These are phyloP conservation scores for Liodrosophila aerea DNA, from an alignment of 2,888 invertebrate genomes.

Conservation along the genomic window DNA sequence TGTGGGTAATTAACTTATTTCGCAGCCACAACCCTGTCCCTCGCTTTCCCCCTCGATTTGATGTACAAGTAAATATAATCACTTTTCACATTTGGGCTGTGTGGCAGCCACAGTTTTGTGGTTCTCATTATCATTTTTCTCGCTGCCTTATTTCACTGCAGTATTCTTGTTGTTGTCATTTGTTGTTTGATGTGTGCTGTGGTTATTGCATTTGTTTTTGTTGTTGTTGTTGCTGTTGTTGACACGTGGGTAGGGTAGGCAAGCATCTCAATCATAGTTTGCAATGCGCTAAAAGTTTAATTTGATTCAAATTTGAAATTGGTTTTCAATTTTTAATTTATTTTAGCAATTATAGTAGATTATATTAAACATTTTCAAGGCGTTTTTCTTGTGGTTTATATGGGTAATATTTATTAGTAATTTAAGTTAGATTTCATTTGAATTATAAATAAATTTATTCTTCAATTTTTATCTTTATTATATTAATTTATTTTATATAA, in stretches of 20 bases:
- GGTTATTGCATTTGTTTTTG: conserved; percentile 14
- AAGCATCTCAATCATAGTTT: too few relatives aligned
- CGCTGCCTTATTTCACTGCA: conserved; percentile 40
- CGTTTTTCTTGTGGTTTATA: background rate
- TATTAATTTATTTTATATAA: background rate
- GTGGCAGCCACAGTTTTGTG: conserved; percentile 46
- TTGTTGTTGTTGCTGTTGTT: conserved; percentile 30
- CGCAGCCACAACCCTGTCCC: background rate
- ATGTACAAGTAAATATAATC: conserved; percentile 46
- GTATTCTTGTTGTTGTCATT: conserved; percentile 23
- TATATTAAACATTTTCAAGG: background rate
- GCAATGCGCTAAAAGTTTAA: too few relatives aligned
- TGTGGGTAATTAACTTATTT: conserved; percentile 59
- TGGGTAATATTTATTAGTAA: background rate
- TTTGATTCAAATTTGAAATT: too few relatives aligned
- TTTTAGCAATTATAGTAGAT: background rate
- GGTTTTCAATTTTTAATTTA: conserved; percentile 7
- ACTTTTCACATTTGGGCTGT: conserved; percentile 58
- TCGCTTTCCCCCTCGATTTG: conserved; percentile 2
- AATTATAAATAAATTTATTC: background rate
- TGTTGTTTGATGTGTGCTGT: conserved; percentile 28
- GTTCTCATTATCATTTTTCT: conserved; percentile 70
- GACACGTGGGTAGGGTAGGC: conserved; percentile 34
- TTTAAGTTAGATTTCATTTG: background rate
- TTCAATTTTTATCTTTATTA: background rate